Base-by-base conservation (phyloP, 2,113 vertebrate genomes). In the Pseudopodoces humilis region DNA sequence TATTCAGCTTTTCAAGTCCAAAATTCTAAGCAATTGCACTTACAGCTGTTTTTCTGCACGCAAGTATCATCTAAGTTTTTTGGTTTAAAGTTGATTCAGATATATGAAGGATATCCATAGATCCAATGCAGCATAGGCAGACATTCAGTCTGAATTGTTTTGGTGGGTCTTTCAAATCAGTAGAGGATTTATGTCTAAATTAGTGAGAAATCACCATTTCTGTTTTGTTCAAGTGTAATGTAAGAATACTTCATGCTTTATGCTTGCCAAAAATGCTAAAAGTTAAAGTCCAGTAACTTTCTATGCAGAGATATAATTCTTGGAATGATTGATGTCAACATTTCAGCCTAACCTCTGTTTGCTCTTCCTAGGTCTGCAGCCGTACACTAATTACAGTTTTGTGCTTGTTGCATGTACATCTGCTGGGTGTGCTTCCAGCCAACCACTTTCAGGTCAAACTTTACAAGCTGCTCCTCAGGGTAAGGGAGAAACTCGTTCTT, bases 311-410 rank as follows among this genome's bases (percentile, higher is more conserved):
- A 63, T 76, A 77, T 4, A 33, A n/a, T 80, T 74, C 43, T 76
- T 86, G 83, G 25, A 12, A 80, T 80, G 43, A 84, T 52, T 92
- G 63, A 84, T 96, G 64, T 82, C 76, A 88, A 14, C 43, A 74
- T 91, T 79, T 96, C 79, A 78, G 24, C 67, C 71, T 94, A 69
- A 79, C 64, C 53, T 88, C 75, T 90, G 9, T 91, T 93, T 97
- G 56, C 46, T 92, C 67, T 95, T 93, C 91, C 83, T 97, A 99
- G 99, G 97, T 97, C 98, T 99, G 65, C 97, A 98, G 96, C 98
- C 99, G 2, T 98, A 98, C 92, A 98, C 98, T 83, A 97, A 98
- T 97, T 99, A 99, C 97, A 98, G 96, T 90, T 99, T 99, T 93
- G 95, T 97, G 80, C 96, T 99, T 69, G 96, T 96, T 74, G 98